phyloP scores from a whole-genome alignment of 2,888 invertebrate genomes.

The Hirudinaria manillensis region DNA sequence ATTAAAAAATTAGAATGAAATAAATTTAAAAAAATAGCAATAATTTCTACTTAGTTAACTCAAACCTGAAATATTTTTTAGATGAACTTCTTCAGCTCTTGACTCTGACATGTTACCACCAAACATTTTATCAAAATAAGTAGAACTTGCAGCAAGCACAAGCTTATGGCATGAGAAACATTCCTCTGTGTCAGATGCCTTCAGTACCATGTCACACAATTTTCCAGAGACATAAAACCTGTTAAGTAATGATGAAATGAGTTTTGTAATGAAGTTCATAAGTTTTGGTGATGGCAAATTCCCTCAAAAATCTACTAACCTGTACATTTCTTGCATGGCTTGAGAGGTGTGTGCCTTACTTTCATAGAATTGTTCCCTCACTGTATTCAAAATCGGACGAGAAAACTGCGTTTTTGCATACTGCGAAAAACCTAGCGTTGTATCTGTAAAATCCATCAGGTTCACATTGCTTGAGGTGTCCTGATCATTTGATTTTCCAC shows the following conservation, averaged over 20 bases:
- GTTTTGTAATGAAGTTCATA: not conserved
- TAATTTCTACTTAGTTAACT: not conserved
- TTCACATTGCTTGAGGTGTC: not conserved
- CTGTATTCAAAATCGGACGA: slow-evolving; percentile 32
- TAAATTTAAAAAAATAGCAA: not conserved
- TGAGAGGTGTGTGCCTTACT: slow-evolving; percentile 35
- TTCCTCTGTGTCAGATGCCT: not conserved
- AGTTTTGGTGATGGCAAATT: not conserved
- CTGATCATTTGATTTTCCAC: too few relatives aligned
- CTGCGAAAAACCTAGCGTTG: not conserved
- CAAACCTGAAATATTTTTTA: slow-evolving; percentile 49
- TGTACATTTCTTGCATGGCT: slow-evolving; percentile 40
- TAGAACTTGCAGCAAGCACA: slow-evolving; percentile 53
- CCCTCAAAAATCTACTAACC: slow-evolving; percentile 10
- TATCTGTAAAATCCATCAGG: slow-evolving; percentile 24
- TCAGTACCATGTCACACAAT: slow-evolving; percentile 39
- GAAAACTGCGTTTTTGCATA: slow-evolving; percentile 26
- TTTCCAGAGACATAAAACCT: slow-evolving; percentile 39
- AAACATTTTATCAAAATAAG: slow-evolving; percentile 54
- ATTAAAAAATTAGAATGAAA: not conserved
- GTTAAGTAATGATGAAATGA: not conserved
- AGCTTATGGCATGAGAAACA: slow-evolving; percentile 51
- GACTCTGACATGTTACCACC: slow-evolving; percentile 51
- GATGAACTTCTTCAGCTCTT: slow-evolving; percentile 45
- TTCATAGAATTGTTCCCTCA: slow-evolving; percentile 34